These are phyloP conservation scores for Zygaena filipendulae DNA, from an alignment of 2,888 invertebrate genomes.

Conservation along the genomic window DNA sequence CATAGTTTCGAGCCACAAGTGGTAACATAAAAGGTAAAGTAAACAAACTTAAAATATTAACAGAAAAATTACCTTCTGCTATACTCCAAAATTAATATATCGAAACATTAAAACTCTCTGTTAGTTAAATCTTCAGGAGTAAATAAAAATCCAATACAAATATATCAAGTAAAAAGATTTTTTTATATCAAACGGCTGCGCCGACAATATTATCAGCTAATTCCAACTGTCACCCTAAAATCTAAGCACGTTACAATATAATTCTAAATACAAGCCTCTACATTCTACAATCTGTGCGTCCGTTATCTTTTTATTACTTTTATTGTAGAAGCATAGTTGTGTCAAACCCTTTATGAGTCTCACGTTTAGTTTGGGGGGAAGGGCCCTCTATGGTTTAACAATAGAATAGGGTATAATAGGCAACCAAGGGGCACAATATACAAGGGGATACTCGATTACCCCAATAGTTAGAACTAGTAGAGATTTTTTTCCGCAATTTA, in stretches of 20 bases:
- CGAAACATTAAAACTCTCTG: too few relatives aligned
- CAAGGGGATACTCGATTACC: conserved; percentile 27
- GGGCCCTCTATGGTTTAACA: conserved; percentile 32
- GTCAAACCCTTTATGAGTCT: conserved; percentile 46
- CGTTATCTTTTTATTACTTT: conserved; percentile 33
- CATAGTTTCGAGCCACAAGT: too few relatives aligned
- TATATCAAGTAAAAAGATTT: too few relatives aligned
- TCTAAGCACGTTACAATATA: conserved; percentile 32
- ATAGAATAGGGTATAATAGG: conserved; percentile 24
- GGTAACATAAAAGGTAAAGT: too few relatives aligned
- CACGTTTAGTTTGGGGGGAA: conserved; percentile 40
- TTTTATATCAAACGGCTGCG: too few relatives aligned
- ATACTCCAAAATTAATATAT: too few relatives aligned
- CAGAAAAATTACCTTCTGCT: too few relatives aligned
- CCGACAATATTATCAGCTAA: conserved; percentile 28
- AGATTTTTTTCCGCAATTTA: too few relatives aligned
- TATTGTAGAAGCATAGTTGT: conserved; percentile 26
- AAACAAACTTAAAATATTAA: too few relatives aligned
- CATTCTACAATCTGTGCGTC: conserved; percentile 24
- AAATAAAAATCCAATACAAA: too few relatives aligned
- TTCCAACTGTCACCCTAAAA: conserved; percentile 29
- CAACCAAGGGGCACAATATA: conserved; percentile 23
- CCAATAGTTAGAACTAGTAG: conserved; percentile 3
- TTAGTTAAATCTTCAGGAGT: too few relatives aligned
- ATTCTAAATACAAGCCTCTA: conserved; percentile 21